Base-by-base conservation (phyloP, 2,888 invertebrate genomes). In the Antheraea assamensis region DNA sequence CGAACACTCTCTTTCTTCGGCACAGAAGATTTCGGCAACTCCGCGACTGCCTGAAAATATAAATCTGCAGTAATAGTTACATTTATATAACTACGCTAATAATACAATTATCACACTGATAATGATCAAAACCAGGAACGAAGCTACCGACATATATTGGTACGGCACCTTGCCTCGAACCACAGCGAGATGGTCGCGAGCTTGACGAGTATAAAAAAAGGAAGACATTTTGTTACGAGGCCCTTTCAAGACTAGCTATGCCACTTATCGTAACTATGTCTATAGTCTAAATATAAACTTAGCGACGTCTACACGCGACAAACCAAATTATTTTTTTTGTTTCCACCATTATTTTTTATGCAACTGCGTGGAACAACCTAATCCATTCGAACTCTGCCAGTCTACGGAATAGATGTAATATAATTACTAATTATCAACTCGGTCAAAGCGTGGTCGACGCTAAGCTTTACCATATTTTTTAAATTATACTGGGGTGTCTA, bases 1-100 rank as follows among this genome's bases (percentile, higher is more conserved):
- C 75, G 86, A 78, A 73, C 78, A 75, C 72, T 80, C 77, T 72
- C 79, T 82, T 79, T 84, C 78, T 35, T 75, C 75, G 52, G 82
- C 64, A 72, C 73, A 24, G 79, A 77, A 74, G 58, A 82, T 77
- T 30, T 79, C 76, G 71, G 82, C 42, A 82, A 83, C 66, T 89
- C 89, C 85, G 80, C 76, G 86, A 89, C 92, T 92, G 85, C 92
- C 92, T 92, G 88, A 83, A 92, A 89, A 88, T 42, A 49, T 49
- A 71, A 3, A 24, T 71, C 52, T 71, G 52, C 71, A 52, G 19
- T 52, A 30, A 71, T 49, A 49, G 47, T 35, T 71, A 49, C 24
- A 24, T 27, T 42, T 55, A 21, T 35, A 35, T 35, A 10, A 35
- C 35, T 35, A 8, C 10, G 35, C 10, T 35, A 35, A 35, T 4